Conservation (phyloP, 2,113 vertebrate species). For the Vanacampus margaritifer region DNA sequence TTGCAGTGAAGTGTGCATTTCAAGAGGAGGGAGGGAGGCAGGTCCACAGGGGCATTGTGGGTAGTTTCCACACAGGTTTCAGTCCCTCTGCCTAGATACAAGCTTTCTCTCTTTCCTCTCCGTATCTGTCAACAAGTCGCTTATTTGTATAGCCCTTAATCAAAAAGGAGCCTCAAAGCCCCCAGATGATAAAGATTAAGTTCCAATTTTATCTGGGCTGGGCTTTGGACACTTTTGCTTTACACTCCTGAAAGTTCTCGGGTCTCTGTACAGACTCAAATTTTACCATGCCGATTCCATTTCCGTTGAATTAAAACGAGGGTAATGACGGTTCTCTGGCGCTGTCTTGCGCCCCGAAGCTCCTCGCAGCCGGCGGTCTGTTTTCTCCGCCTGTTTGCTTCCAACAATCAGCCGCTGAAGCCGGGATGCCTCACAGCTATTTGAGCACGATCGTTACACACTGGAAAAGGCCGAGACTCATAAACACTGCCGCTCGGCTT, state of each 20-base stretch:
- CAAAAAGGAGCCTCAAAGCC: too few relatives aligned
- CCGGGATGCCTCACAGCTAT: slow-evolving; percentile 25
- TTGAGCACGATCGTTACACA: slow-evolving; percentile 12
- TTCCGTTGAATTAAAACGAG: too few relatives aligned
- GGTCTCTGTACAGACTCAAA: background rate
- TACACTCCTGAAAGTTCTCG: too few relatives aligned
- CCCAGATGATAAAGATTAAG: too few relatives aligned
- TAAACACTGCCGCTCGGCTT: background rate
- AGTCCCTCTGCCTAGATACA: slow-evolving; percentile 43
- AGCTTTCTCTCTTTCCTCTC: slow-evolving; percentile 11
- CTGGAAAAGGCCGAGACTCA: background rate
- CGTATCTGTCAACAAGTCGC: background rate
- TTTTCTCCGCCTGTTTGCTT: slow-evolving; percentile 16
- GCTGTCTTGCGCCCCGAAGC: slow-evolving; percentile 6
- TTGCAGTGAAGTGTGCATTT: slow-evolving; percentile 23
- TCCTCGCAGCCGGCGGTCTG: slow-evolving; percentile 12
- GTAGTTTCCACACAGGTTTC: slow-evolving; percentile 39
- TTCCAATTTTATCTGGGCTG: too few relatives aligned
- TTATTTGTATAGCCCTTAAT: too few relatives aligned
- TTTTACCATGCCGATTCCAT: too few relatives aligned
- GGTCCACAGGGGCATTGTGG: slow-evolving; percentile 54
- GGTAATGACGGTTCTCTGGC: background rate
- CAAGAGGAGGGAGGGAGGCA: slow-evolving; percentile 11
- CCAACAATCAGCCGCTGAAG: slow-evolving; percentile 24
- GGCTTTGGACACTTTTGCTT: too few relatives aligned